Conservation (phyloP, 2,113 vertebrate genomes). For the Oryzias melastigma region DNA sequence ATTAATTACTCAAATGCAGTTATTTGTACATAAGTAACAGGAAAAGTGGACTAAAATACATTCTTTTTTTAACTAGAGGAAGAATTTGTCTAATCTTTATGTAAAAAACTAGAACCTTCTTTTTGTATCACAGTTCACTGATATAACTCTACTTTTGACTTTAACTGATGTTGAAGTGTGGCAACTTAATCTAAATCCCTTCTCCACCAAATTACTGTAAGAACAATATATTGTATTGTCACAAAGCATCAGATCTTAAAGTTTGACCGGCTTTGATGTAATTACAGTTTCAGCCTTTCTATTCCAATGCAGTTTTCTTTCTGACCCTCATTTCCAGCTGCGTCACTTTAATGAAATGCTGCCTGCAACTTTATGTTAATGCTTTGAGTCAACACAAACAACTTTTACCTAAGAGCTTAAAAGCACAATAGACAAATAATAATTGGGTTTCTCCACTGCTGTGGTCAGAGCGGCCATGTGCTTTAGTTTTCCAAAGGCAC, state of each 20-base stretch:
- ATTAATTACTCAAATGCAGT: too few species aligned
- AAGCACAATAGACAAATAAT: constrained; percentile 11
- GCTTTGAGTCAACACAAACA: constrained; percentile 30
- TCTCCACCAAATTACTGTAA: constrained; percentile 53
- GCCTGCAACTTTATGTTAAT: constrained; percentile 46
- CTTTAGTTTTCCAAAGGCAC: constrained; percentile 41
- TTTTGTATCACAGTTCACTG: constrained; percentile 18
- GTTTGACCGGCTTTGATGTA: constrained; percentile 67
- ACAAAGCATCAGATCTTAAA: constrained; percentile 72
- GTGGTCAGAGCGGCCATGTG: constrained; percentile 22
- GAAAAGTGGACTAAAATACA: too few species aligned
- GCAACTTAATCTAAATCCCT: constrained; percentile 66
- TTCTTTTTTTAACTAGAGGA: too few species aligned
- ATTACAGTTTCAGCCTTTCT: constrained; percentile 62
- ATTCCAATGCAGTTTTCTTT: constrained; percentile 70
- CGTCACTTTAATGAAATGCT: constrained; percentile 52
- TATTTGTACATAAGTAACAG: too few species aligned
- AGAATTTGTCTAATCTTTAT: too few species aligned
- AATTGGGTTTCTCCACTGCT: constrained; percentile 4
- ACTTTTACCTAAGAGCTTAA: constrained; percentile 10
- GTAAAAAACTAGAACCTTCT: neutral
- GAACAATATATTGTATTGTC: constrained; percentile 76
- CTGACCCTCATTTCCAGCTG: constrained; percentile 59
- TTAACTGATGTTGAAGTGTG: constrained; percentile 63
- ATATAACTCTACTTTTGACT: constrained; percentile 56